phyloP scores from a whole-genome alignment of 2,797 vertebrate species.

The Phylloscopus collybita region DNA sequence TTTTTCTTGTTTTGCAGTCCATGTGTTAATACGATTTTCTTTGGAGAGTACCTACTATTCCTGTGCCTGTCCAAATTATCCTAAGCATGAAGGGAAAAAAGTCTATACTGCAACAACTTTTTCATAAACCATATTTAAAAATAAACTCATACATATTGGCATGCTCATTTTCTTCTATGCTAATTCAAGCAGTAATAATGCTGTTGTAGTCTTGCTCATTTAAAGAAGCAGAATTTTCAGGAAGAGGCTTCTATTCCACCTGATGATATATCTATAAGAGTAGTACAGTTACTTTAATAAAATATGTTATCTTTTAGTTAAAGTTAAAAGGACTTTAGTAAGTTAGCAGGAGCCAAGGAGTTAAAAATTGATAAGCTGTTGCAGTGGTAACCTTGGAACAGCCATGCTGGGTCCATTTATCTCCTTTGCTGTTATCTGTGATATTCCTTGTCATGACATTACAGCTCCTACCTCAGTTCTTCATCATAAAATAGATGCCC shows the following conservation, averaged over 20 bases:
- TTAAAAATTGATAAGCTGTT: constrained; percentile 20
- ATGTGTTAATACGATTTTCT: neutral
- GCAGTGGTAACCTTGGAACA: constrained; percentile 12
- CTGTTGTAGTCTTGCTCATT: neutral
- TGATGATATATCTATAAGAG: neutral
- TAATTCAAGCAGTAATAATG: neutral
- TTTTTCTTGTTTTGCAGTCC: neutral
- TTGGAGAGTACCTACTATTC: neutral
- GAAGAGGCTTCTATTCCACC: neutral
- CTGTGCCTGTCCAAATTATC: neutral
- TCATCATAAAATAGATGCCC: neutral
- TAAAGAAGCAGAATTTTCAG: neutral
- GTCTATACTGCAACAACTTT: neutral
- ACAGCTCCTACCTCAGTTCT: constrained; percentile 16
- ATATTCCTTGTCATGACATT: neutral
- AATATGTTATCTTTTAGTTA: neutral
- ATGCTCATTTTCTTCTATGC: neutral
- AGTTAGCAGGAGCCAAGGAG: neutral
- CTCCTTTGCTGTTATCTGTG: constrained; percentile 16
- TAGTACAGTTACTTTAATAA: neutral
- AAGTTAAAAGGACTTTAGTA: neutral
- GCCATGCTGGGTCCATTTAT: neutral
- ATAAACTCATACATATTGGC: neutral
- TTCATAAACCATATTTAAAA: neutral
- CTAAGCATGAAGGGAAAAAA: neutral